phyloP scores from a whole-genome alignment of 1,140 invertebrate genomes.

The Apis laboriosa region DNA sequence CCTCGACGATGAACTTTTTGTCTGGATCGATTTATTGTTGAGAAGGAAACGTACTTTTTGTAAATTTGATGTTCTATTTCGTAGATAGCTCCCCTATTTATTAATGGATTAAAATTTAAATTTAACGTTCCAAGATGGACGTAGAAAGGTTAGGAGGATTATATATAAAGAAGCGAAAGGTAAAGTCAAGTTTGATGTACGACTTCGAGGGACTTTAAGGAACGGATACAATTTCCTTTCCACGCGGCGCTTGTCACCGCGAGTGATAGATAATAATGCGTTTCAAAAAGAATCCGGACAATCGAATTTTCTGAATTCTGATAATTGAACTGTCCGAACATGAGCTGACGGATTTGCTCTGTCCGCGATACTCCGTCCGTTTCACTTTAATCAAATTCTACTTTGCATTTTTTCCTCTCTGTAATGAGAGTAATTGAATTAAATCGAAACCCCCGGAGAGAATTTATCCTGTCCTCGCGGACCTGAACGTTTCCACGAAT shows the following conservation, averaged over 20 bases:
- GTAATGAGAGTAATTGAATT: too few species aligned
- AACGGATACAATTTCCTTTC: neutral
- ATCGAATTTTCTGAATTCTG: slow-evolving; percentile 3
- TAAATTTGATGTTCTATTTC: too few species aligned
- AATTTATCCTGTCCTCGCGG: neutral
- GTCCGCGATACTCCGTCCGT: neutral
- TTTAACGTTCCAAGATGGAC: neutral
- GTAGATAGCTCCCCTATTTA: too few species aligned
- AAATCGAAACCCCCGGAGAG: too few species aligned
- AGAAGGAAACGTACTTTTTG: too few species aligned
- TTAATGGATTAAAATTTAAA: neutral
- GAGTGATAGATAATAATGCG: neutral
- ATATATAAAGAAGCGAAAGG: too few species aligned
- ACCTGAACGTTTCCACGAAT: neutral
- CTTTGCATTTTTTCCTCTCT: neutral
- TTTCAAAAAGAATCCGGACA: neutral
- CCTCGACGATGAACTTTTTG: too few species aligned
- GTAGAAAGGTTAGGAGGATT: neutral
- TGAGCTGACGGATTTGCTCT: neutral
- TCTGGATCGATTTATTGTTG: too few species aligned
- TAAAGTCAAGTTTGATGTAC: neutral
- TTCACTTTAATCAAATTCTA: neutral
- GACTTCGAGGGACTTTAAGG: neutral
- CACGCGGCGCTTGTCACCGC: neutral
- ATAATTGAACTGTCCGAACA: neutral